Percentiles rank a stretch among this genome's conserved stretches.
Conservation (phyloP, 2,797 vertebrate genomes). For the Astyanax mexicanus region DNA sequence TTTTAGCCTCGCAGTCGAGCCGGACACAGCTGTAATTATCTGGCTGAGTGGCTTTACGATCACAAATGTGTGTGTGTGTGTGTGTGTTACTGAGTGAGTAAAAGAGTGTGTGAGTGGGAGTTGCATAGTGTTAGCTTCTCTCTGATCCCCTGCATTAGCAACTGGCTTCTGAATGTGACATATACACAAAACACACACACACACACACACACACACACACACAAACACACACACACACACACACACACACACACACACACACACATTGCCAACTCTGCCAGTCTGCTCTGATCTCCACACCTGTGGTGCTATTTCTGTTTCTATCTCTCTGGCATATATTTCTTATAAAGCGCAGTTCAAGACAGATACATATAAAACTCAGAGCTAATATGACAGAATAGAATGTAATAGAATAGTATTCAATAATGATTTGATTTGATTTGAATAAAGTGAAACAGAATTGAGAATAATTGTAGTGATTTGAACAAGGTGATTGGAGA, state of each 20-base stretch:
- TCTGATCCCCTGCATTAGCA: conserved; percentile 50
- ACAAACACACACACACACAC: conserved; percentile 26
- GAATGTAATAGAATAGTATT: no score
- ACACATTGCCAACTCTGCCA: conserved; percentile 23
- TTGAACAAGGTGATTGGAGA: no score
- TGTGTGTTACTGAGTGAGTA: no score
- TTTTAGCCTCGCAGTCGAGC: conserved; percentile 46
- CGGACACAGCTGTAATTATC: conserved; percentile 58
- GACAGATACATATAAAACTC: background rate
- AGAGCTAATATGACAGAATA: no score
- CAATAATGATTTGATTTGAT: no score
- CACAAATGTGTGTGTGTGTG: conserved; percentile 6
- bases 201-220: conserved; percentile 25
- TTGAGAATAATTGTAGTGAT: no score
- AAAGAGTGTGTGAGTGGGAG: background rate
- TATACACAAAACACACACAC: no score
- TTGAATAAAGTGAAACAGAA: no score
- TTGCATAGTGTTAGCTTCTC: conserved; percentile 40
- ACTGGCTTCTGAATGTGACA: conserved; percentile 41
- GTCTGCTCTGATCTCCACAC: conserved; percentile 41
- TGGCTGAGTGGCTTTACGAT: conserved; percentile 56
- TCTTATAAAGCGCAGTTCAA: conserved; percentile 8
- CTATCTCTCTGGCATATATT: conserved; percentile 15
- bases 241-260: background rate
- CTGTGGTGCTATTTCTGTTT: conserved; percentile 11